phyloP scores from a whole-genome alignment of 2,888 invertebrate species.

The Dendrolimus pini region DNA sequence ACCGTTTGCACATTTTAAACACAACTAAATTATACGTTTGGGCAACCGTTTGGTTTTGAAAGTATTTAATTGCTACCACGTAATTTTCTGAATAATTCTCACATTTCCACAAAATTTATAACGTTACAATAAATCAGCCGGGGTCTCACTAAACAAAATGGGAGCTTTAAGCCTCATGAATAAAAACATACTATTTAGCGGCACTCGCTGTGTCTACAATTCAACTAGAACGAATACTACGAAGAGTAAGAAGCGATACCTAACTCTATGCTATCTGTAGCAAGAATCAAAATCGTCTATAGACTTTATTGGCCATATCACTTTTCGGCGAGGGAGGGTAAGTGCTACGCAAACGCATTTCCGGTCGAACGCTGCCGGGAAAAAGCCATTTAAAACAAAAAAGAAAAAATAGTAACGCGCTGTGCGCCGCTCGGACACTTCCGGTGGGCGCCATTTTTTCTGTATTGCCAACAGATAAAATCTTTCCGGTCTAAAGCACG shows the following conservation, averaged over 20 bases:
- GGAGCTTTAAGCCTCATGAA: slow-evolving; percentile 69
- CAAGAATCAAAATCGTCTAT: slow-evolving; percentile 52
- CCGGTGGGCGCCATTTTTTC: slow-evolving; percentile 77
- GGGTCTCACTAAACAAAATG: slow-evolving; percentile 69
- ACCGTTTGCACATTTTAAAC: slow-evolving; percentile 3
- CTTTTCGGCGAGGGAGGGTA: slow-evolving; percentile 51
- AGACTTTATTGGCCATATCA: slow-evolving; percentile 44
- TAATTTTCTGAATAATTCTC: slow-evolving; percentile 42
- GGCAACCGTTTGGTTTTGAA: slow-evolving; percentile 6
- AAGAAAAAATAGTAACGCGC: slow-evolving; percentile 73
- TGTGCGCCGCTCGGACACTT: slow-evolving; percentile 75
- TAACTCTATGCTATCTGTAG: slow-evolving; percentile 34
- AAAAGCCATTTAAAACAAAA: slow-evolving; percentile 77
- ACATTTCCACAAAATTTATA: slow-evolving; percentile 64
- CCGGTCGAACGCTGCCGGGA: slow-evolving; percentile 73
- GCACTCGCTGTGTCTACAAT: slow-evolving; percentile 1
- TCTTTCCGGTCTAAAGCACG: slow-evolving; percentile 75
- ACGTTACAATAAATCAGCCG: slow-evolving; percentile 68
- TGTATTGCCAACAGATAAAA: slow-evolving; percentile 77
- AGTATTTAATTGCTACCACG: slow-evolving; percentile 30
- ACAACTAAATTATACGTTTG: slow-evolving; percentile 9
- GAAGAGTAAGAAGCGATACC: slow-evolving; percentile 27
- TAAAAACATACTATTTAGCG: slow-evolving; percentile 76
- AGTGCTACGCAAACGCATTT: slow-evolving; percentile 76
- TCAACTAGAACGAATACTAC: slow-evolving; percentile 14